These are phyloP conservation scores for Siderastrea siderea DNA, from an alignment of 92 coral and sea anemone genomes.

Conservation along the genomic window DNA sequence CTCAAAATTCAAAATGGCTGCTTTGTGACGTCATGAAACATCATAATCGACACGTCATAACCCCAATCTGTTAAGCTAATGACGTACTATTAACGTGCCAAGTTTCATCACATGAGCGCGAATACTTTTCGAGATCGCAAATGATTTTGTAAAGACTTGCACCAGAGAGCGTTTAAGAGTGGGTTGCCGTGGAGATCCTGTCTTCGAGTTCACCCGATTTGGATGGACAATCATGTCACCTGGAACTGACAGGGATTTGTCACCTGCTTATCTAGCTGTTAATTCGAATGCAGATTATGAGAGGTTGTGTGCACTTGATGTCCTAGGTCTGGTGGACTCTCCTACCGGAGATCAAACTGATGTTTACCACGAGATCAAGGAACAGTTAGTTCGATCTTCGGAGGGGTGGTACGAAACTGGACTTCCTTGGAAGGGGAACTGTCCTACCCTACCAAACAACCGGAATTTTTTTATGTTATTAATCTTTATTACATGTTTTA, in stretches of 20 bases:
- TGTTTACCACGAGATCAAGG: not conserved
- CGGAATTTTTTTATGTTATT: not conserved
- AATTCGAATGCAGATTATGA: conserved; percentile 62
- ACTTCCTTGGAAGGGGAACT: conserved; percentile 64
- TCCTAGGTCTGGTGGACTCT: conserved; percentile 59
- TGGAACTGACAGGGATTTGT: conserved; percentile 48
- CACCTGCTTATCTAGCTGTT: conserved; percentile 45
- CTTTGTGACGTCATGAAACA: too few relatives aligned
- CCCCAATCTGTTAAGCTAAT: too few relatives aligned
- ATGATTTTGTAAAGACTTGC: too few relatives aligned
- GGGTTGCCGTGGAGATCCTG: conserved; percentile 71
- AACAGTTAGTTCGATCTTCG: conserved; percentile 33
- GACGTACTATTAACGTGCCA: too few relatives aligned
- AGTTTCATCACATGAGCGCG: too few relatives aligned
- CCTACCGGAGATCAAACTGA: conserved; percentile 2
- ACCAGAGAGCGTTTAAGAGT: conserved; percentile 40
- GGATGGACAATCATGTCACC: conserved; percentile 81
- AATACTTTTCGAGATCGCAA: too few relatives aligned
- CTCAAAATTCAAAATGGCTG: too few relatives aligned
- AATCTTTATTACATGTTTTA: too few relatives aligned
- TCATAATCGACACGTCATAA: too few relatives aligned
- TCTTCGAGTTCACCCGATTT: conserved; percentile 58
- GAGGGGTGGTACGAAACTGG: conserved; percentile 75
- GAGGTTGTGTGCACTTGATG: conserved; percentile 58
- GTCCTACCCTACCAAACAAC: conserved; percentile 29